phyloP scores from a whole-genome alignment of 2,797 vertebrate species.

The Menidia menidia region DNA sequence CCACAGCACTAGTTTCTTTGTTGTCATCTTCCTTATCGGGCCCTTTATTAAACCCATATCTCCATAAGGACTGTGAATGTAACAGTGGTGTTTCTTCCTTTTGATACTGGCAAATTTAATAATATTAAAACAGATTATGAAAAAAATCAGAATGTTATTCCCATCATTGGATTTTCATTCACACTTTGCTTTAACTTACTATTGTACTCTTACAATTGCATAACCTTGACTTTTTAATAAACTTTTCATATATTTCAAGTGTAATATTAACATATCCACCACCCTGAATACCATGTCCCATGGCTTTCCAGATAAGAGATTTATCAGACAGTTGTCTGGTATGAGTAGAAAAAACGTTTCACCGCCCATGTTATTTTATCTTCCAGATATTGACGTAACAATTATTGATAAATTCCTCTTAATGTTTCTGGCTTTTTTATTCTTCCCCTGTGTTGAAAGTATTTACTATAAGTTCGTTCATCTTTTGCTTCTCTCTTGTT shows the following conservation, averaged over 20 bases:
- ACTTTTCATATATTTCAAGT: not conserved
- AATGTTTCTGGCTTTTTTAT: not conserved
- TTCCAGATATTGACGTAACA: not conserved
- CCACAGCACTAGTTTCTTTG: not conserved
- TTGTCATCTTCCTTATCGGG: not conserved
- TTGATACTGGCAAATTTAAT: not conserved
- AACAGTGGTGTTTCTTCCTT: not conserved
- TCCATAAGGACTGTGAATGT: not conserved
- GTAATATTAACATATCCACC: not conserved
- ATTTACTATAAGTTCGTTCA: not conserved
- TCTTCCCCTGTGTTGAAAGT: not conserved
- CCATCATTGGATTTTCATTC: not conserved
- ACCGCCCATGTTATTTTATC: not conserved
- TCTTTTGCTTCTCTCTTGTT: not conserved
- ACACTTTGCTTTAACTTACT: not conserved
- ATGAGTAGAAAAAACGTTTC: not conserved
- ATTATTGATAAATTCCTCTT: conserved; percentile 1
- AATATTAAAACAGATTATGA: not conserved
- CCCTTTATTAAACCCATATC: not conserved
- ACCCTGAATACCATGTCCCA: not conserved
- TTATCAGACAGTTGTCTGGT: not conserved
- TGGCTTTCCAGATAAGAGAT: conserved; percentile 3
- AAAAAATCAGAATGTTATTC: not conserved
- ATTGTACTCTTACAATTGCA: not conserved
- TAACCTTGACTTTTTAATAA: not conserved